These are phyloP conservation scores for Tenthredo scrophulariae DNA, from an alignment of 2,888 invertebrate species.

Conservation along the genomic window DNA sequence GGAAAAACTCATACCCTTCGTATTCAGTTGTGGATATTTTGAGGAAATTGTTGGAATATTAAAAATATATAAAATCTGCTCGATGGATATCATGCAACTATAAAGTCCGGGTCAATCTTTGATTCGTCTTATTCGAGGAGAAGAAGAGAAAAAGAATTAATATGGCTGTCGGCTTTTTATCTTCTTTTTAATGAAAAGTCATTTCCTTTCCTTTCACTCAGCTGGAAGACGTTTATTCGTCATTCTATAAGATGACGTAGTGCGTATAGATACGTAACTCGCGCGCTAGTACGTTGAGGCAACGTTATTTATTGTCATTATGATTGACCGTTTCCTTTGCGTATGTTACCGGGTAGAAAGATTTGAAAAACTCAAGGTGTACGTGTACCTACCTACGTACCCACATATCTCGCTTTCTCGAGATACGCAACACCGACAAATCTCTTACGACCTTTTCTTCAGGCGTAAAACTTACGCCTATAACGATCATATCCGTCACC, in stretches of 20 bases:
- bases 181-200: slow-evolving; percentile 3
- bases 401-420: too few relatives aligned
- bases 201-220: slow-evolving; percentile 21
- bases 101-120: background rate
- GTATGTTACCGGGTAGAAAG: background rate
- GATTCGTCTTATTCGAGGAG: background rate
- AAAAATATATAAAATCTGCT: background rate
- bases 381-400: background rate
- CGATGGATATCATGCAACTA: background rate
- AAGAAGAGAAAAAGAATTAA: background rate
- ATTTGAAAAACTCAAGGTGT: background rate
- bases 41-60: background rate
- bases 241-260: background rate
- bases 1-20: background rate
- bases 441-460: slow-evolving; percentile 1
- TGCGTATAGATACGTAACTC: background rate
- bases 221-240: background rate
- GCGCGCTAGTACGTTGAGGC: background rate
- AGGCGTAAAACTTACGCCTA: background rate
- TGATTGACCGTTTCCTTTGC: background rate
- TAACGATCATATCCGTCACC: background rate
- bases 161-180: background rate
- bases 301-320: slow-evolving; percentile 40
- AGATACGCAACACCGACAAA: slow-evolving; percentile 7
- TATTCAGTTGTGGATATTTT: too few relatives aligned